Base-by-base conservation (phyloP, 2,797 vertebrate species). In the Aulostomus chinensis region DNA sequence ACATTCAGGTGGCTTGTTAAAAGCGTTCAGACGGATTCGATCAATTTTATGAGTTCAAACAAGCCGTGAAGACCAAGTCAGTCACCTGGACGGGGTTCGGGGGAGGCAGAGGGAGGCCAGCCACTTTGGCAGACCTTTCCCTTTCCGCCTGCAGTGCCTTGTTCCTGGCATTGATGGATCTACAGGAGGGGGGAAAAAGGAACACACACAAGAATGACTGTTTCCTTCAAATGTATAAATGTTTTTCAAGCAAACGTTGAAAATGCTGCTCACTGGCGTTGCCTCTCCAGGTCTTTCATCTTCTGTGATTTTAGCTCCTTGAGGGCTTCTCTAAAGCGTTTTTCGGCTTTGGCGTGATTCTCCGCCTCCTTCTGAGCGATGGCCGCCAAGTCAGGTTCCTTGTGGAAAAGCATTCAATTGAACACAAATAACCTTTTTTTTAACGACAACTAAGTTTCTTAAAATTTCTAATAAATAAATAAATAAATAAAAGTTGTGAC, bases 311-410 rank as follows among this genome's bases (percentile, higher is more conserved):
- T 93, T 42, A 97, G 91, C 38, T 94, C 87, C 72, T 87, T 92
- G 37, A 98, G 76, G 4, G 97, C 97, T 63, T 93, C 92, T 55
- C 81, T 80, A 10, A 94, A 93, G 39, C 96, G 93, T 7, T 73
- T 77, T 51, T 92, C 91, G 9, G 96, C 97, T 82, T 78, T 94
- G 52, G 78, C 65, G 4, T 88, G 88, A 40, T 94, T 91, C 54
- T 93, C 89, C 51, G 86, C 86, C 18, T 85, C 84, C 64, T 62
- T 88, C 53, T 56, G 89, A 58, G 91, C 89, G 32, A 91, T 35
- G 47, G 91, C 89, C 45, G 86, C 85, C 58, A 90, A 65, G 63
- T 97, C 91, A 1, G 91, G 93, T 45, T 95, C 94, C 96, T 99
- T 26, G 5, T 40, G 9, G 8, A 35, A 11, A 43, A 5, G 10